These are phyloP conservation scores for Boleophthalmus pectinirostris DNA, from an alignment of 2,113 vertebrate species.

Conservation along the genomic window DNA sequence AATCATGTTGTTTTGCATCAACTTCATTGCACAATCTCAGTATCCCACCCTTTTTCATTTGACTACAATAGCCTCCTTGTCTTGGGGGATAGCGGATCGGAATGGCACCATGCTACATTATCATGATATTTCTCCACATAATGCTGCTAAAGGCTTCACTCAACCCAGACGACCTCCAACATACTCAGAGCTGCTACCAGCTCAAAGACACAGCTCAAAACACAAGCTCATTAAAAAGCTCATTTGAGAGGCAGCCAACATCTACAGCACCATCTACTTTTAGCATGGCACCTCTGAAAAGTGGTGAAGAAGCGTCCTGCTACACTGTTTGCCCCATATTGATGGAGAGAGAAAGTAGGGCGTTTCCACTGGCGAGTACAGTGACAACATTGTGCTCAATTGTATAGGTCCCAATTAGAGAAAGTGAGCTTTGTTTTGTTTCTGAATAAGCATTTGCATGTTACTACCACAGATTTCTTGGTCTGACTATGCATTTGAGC, in stretches of 20 bases:
- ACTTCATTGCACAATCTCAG: constrained; percentile 60
- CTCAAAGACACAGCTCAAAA: constrained; percentile 62
- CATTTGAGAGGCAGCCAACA: constrained; percentile 62
- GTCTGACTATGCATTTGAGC: not conserved
- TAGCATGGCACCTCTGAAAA: constrained; percentile 66
- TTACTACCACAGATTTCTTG: not conserved
- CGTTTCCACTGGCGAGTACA: constrained; percentile 55
- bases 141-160: constrained; percentile 67
- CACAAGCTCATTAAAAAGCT: constrained; percentile 73
- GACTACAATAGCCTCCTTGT: constrained; percentile 76
- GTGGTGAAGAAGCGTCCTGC: constrained; percentile 47
- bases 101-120: constrained; percentile 73
- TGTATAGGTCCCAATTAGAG: constrained; percentile 31
- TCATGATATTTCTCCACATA: constrained; percentile 74
- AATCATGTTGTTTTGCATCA: constrained; percentile 63
- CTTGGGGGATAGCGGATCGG: constrained; percentile 59
- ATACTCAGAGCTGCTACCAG: constrained; percentile 65
- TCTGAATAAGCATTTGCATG: constrained; percentile 31
- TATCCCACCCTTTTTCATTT: constrained; percentile 56
- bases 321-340: constrained; percentile 68
- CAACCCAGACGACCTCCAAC: constrained; percentile 70
- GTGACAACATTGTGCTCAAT: constrained; percentile 62
- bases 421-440: constrained; percentile 20
- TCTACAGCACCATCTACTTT: constrained; percentile 67
- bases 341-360: constrained; percentile 65